phyloP scores from a whole-genome alignment of 2,113 vertebrate species.

The Rhinoderma darwinii region DNA sequence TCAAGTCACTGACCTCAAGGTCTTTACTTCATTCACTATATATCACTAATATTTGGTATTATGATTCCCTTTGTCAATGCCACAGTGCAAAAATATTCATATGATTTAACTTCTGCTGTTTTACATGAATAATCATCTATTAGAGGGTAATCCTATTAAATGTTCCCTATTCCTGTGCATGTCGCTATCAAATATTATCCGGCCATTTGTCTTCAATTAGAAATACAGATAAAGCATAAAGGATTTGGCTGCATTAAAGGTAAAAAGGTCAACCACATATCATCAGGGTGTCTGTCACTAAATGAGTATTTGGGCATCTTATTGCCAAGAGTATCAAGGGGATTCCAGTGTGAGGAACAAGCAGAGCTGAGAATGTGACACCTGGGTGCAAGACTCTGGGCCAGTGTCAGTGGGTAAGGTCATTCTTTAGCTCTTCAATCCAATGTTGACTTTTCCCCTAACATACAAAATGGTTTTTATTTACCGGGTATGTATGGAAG shows the following conservation, averaged over 20 bases:
- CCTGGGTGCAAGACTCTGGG: slow-evolving; percentile 42
- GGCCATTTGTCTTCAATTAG: background rate
- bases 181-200: background rate
- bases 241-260: slow-evolving; percentile 43
- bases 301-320: slow-evolving; percentile 49
- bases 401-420: background rate
- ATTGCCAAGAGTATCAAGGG: slow-evolving; percentile 54
- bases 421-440: slow-evolving; percentile 6
- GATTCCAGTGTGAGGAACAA: slow-evolving; percentile 26
- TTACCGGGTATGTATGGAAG: background rate
- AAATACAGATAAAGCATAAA: background rate
- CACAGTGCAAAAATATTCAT: background rate
- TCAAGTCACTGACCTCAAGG: background rate
- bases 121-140: background rate
- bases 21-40: background rate
- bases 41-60: background rate
- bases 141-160: background rate
- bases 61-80: too few relatives aligned
- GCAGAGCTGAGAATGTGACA: slow-evolving; percentile 41
- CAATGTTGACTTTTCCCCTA: slow-evolving; percentile 32
- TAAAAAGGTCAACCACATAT: slow-evolving; percentile 35
- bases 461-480: slow-evolving; percentile 12
- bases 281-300: slow-evolving; percentile 6
- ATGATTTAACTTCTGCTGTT: background rate
- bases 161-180: background rate